phyloP scores from a whole-genome alignment of 2,113 vertebrate species.

The Ariopsis seemanni region DNA sequence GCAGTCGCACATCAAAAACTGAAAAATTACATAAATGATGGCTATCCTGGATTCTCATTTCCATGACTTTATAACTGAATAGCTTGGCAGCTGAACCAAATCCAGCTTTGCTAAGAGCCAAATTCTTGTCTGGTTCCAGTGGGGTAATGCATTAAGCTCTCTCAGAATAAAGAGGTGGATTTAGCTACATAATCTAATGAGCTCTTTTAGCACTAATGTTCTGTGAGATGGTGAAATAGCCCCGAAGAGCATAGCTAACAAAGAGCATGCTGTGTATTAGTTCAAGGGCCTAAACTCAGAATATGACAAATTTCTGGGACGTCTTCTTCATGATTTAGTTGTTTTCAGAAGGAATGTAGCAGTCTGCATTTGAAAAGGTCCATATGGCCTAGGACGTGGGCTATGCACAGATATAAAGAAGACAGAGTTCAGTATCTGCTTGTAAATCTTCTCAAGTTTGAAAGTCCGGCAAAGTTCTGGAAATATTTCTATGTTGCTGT shows the following conservation, averaged over 20 bases:
- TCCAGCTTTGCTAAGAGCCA: constrained; percentile 67
- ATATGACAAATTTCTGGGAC: constrained; percentile 10
- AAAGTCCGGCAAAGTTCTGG: constrained; percentile 12
- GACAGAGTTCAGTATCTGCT: constrained; percentile 14
- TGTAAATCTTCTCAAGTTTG: constrained; percentile 24
- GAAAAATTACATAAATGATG: not conserved
- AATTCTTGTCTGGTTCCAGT: constrained; percentile 68
- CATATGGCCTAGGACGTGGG: constrained; percentile 14
- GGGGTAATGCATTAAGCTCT: constrained; percentile 75
- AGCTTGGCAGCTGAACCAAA: constrained; percentile 64
- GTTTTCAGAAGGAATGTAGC: constrained; percentile 32
- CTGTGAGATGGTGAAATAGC: constrained; percentile 2
- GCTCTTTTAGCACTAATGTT: constrained; percentile 27
- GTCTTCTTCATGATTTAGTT: constrained; percentile 12
- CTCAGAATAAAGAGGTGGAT: constrained; percentile 63
- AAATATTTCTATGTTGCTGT: constrained; percentile 32
- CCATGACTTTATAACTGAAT: constrained; percentile 40
- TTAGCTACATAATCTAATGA: constrained; percentile 41
- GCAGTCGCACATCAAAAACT: not conserved
- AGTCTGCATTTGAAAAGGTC: constrained; percentile 19
- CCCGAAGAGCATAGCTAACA: not conserved
- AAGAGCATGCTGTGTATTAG: not conserved
- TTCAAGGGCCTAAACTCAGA: not conserved
- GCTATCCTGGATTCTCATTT: not conserved
- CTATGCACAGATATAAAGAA: constrained; percentile 3